Evolutionary conservation across 2,888 invertebrate genomes (phyloP), one percentile per base, ranked within the genome.

Genomic region (Acleris holmiana): DNA sequence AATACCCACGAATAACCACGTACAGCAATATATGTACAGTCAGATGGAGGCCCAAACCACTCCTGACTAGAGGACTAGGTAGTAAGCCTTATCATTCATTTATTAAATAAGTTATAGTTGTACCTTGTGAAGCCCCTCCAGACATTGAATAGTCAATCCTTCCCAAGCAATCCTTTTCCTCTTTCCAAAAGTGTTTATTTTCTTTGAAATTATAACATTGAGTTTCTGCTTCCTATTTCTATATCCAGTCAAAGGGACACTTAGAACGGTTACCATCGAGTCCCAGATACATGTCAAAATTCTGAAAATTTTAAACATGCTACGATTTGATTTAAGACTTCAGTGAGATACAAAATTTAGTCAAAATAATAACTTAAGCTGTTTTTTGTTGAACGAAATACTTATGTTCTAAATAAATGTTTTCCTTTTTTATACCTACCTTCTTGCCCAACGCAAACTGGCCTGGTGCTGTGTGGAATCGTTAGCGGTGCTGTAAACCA

Each of bases 281-380:
- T 96, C 96, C 98, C 98, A 99, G 77, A 98, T 98, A 75, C 97
- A 97, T 0, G 97, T 97, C 56, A 99, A 85, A 41, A 98, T 95
- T 64, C 96, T 93, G 70, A 25, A 82, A 83, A n/a, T n/a, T n/a
- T n/a, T n/a, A n/a, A n/a, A n/a, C n/a, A n/a, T n/a, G n/a, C n/a
- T n/a, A n/a, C n/a, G n/a, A n/a, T n/a, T n/a, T n/a, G n/a, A n/a
- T n/a, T n/a, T n/a, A n/a, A 41, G 2, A n/a, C n/a, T n/a, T 15
- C 0, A 13, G n/a, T 2, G n/a, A 13, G n/a, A 41, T n/a, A 41
- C n/a, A 29, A 29, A 29, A 29, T 29, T 0, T 7, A 29, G 0
- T 13, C 13, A 23, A 23, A 23, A 23, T 23, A 23, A 23, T n/a
- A n/a, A n/a, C n/a, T 23, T 4, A 23, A 23, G 23, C 23, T 23